Conservation (phyloP, 2,888 invertebrate species). For the Hartigia nigra region DNA sequence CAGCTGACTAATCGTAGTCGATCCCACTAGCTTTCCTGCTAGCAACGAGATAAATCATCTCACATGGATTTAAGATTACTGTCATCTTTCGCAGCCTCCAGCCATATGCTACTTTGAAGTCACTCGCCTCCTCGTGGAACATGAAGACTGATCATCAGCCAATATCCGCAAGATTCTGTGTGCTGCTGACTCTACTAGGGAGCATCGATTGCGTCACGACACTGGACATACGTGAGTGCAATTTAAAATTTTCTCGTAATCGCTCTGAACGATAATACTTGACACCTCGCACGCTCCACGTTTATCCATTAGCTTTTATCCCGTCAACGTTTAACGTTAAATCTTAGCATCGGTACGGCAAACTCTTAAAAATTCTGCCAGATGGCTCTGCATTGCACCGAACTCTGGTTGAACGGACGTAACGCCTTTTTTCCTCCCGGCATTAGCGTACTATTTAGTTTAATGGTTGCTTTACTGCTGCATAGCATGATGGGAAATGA, state of each 20-base stretch:
- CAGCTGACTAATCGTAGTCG: background rate
- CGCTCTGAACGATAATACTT: background rate
- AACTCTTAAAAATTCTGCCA: background rate
- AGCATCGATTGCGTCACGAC: slow-evolving; percentile 46
- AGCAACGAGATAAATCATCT: background rate
- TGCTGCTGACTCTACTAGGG: slow-evolving; percentile 49
- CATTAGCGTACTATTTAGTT: background rate
- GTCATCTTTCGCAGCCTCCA: background rate
- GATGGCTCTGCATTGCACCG: background rate
- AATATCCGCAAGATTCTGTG: slow-evolving; percentile 49
- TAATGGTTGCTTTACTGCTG: background rate
- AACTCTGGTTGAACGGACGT: background rate
- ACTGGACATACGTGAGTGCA: slow-evolving; percentile 58
- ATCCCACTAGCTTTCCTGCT: background rate
- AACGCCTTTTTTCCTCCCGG: background rate
- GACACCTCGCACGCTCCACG: background rate
- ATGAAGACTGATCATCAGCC: slow-evolving; percentile 60
- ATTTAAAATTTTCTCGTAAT: background rate
- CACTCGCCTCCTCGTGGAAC: slow-evolving; percentile 31
- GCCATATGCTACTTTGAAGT: background rate
- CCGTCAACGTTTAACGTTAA: background rate
- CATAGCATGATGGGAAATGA: background rate
- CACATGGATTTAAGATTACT: background rate
- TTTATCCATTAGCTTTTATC: background rate
- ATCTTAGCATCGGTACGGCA: background rate